Percentiles rank a stretch among this genome's conserved stretches.
Conservation (phyloP, 2,113 vertebrate genomes). For the Nesoenas mayeri region DNA sequence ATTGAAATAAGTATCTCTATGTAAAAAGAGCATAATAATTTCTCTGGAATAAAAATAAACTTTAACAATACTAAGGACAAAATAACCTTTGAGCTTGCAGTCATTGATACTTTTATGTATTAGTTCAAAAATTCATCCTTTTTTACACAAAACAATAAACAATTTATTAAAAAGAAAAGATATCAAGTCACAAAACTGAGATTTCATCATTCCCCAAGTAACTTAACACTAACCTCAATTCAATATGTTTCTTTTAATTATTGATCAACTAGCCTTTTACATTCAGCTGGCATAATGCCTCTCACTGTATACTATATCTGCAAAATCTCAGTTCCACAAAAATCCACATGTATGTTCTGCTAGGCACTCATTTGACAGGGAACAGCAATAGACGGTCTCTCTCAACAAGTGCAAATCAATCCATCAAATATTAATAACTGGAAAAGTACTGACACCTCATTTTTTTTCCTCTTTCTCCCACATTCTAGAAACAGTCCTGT, state of each 20-base stretch:
- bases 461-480: neutral
- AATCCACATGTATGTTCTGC: neutral
- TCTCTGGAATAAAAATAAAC: neutral
- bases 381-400: neutral
- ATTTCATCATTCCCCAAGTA: neutral
- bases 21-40: neutral
- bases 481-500: neutral
- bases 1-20: neutral
- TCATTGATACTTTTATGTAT: neutral
- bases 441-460: neutral
- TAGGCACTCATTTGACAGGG: neutral
- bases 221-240: neutral
- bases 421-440: neutral
- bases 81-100: neutral
- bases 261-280: neutral
- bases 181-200: neutral
- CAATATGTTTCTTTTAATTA: conserved; percentile 20
- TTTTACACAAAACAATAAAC: neutral
- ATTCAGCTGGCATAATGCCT: neutral
- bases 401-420: neutral
- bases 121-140: neutral
- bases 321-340: neutral
- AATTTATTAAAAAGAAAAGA: neutral
- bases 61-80: neutral
- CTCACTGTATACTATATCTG: neutral